These are phyloP conservation scores for Salmo trutta DNA, from an alignment of 2,797 vertebrate genomes.

Conservation along the genomic window DNA sequence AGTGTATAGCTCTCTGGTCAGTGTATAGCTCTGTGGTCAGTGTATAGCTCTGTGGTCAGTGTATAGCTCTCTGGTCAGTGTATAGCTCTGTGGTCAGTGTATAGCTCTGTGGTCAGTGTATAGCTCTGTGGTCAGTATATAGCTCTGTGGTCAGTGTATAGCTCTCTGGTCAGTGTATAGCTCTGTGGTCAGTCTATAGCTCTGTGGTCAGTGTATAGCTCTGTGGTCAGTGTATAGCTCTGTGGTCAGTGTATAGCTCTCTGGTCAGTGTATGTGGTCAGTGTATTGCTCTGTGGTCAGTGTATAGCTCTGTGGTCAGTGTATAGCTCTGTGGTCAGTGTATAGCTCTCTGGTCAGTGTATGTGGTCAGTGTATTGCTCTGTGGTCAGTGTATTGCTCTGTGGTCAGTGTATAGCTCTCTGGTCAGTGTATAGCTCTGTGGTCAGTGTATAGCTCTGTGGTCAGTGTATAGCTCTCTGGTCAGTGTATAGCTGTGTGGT, in stretches of 20 bases:
- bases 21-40: neutral
- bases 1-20: neutral
- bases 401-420: neutral
- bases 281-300: neutral
- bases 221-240: neutral
- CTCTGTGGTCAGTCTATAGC: neutral
- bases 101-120: neutral
- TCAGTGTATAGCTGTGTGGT: neutral
- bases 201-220: neutral
- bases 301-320: neutral
- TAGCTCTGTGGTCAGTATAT: neutral
- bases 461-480: neutral
- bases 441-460: neutral
- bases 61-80: neutral
- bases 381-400: neutral
- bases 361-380: neutral
- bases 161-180: neutral
- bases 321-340: neutral
- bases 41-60: neutral
- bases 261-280: neutral
- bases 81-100: neutral
- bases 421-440: neutral
- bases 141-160: neutral
- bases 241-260: neutral
- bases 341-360: neutral